Conservation (phyloP, 2,797 vertebrate genomes). For the Platyrinchus mystaceus region DNA sequence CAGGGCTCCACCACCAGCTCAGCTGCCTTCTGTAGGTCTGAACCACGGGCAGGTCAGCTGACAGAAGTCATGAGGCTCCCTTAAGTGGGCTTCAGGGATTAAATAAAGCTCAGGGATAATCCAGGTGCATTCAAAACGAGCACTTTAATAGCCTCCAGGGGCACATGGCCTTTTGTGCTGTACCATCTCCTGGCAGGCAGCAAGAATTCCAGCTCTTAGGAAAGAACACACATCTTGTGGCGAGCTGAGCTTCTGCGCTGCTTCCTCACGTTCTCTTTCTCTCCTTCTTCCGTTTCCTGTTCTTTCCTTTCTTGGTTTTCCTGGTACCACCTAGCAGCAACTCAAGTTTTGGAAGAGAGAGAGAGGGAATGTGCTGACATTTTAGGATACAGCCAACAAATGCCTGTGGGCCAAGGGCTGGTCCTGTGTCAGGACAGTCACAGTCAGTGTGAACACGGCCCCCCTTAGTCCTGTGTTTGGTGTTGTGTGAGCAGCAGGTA, state of each 20-base stretch:
- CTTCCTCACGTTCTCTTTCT: neutral
- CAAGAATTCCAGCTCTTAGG: neutral
- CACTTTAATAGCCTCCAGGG: constrained; percentile 5
- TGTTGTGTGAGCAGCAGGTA: neutral
- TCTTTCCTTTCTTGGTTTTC: neutral
- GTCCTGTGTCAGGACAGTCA: neutral
- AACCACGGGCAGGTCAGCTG: neutral
- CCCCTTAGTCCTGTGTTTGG: neutral
- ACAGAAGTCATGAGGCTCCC: neutral
- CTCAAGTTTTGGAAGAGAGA: constrained; percentile 5
- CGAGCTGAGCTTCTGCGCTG: neutral
- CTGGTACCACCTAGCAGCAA: neutral
- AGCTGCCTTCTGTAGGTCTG: neutral
- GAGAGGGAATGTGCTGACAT: neutral
- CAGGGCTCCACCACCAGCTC: neutral
- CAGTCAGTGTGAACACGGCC: neutral
- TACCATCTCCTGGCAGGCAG: neutral
- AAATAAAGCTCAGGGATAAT: constrained; percentile 34
- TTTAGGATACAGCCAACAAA: neutral
- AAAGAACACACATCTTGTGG: neutral
- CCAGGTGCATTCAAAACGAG: neutral
- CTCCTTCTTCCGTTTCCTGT: neutral
- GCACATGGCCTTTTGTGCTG: neutral
- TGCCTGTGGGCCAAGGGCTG: neutral
- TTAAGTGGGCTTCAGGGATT: neutral